These are phyloP conservation scores for Dipus sagitta DNA, from an alignment of 2,797 vertebrate species.

Conservation along the genomic window DNA sequence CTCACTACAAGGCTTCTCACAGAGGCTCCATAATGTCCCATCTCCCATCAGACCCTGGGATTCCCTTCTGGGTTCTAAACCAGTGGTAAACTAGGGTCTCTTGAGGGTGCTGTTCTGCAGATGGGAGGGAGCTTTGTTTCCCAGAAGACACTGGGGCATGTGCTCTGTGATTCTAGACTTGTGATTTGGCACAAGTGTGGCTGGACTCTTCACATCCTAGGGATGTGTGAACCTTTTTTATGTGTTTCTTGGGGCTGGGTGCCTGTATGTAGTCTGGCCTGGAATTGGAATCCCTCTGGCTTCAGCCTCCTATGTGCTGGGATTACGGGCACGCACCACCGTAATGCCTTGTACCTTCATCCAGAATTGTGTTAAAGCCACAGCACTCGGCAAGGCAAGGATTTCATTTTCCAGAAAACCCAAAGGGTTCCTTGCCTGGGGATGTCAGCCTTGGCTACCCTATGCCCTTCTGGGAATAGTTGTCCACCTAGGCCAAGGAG, in stretches of 20 bases:
- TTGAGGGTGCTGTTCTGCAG: too few species aligned
- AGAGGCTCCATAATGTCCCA: not conserved
- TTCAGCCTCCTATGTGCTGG: not conserved
- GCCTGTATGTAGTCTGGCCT: not conserved
- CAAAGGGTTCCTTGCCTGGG: too few species aligned
- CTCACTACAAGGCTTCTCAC: not conserved
- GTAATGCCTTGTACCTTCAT: not conserved
- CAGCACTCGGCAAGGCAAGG: not conserved
- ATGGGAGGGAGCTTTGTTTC: too few species aligned
- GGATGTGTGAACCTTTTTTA: too few species aligned
- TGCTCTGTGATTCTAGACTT: constrained; percentile 23
- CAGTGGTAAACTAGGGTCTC: too few species aligned
- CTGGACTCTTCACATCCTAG: not conserved
- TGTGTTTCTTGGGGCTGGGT: not conserved
- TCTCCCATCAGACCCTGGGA: not conserved
- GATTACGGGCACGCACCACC: not conserved
- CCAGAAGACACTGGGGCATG: too few species aligned
- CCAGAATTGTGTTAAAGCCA: not conserved
- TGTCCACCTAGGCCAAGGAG: constrained; percentile 86
- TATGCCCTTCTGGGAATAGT: constrained; percentile 30
- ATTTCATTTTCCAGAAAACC: not conserved
- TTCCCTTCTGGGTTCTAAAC: not conserved
- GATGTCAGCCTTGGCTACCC: not conserved
- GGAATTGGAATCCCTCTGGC: not conserved
- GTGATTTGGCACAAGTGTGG: not conserved